phyloP scores from a whole-genome alignment of 2,888 invertebrate genomes.

The Microctonus aethiopoides region DNA sequence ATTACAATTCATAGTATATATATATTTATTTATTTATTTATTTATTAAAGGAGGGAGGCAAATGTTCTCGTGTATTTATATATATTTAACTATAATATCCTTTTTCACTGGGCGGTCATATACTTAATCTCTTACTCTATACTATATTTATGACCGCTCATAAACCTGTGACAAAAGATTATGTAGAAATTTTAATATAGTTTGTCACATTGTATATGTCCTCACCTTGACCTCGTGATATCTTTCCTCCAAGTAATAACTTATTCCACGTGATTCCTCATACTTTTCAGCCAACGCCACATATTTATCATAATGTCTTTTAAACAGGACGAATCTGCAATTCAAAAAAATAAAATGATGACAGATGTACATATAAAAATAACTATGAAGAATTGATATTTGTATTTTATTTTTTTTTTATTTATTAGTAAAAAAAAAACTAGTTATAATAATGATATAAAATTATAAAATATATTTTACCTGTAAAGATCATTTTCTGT shows the following conservation, averaged over 20 bases:
- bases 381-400: constrained; percentile 18
- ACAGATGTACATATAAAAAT: constrained; percentile 28
- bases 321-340: constrained; percentile 73
- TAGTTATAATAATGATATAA: not conserved
- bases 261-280: constrained; percentile 73
- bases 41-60: not conserved
- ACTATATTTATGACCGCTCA: not conserved
- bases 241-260: constrained; percentile 74
- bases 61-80: not conserved
- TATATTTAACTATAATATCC: constrained; percentile 12
- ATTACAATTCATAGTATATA: constrained; percentile 4
- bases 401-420: too few relatives aligned
- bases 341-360: constrained; percentile 33
- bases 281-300: constrained; percentile 73
- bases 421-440: too few relatives aligned
- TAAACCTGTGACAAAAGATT: not conserved
- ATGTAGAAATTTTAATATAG: constrained; percentile 15
- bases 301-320: constrained; percentile 74
- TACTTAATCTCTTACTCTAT: constrained; percentile 11
- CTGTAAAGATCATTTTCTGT: constrained; percentile 74
- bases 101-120: constrained; percentile 18
- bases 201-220: constrained; percentile 38
- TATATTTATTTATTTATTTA: not conserved
- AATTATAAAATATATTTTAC: constrained; percentile 55
- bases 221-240: constrained; percentile 76